phyloP scores from a whole-genome alignment of 2,888 invertebrate genomes.

The Lordiphosa fenestrarum region DNA sequence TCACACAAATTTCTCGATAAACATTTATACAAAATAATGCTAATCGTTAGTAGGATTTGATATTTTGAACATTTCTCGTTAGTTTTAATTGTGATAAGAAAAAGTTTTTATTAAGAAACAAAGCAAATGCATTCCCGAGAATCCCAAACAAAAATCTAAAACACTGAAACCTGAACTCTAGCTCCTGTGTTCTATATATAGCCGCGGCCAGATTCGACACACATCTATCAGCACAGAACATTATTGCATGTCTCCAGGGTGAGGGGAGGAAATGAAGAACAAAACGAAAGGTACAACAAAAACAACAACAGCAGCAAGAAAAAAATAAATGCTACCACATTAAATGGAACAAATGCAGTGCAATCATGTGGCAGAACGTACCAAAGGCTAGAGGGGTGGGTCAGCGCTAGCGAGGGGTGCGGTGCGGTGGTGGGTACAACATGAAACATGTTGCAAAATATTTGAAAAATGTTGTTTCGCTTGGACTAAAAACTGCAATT shows the following conservation, averaged over 20 bases:
- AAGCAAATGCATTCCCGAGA: too few relatives aligned
- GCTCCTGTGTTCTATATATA: conserved; percentile 8
- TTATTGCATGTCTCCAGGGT: conserved; percentile 38
- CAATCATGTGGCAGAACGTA: conserved; percentile 41
- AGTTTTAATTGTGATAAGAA: too few relatives aligned
- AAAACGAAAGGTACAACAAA: conserved; percentile 1
- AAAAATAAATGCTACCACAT: conserved; percentile 50
- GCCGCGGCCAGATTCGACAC: conserved; percentile 26
- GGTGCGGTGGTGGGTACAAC: conserved; percentile 37
- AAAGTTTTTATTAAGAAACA: too few relatives aligned
- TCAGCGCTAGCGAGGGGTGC: conserved; percentile 14
- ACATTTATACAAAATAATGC: too few relatives aligned
- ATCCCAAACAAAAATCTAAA: too few relatives aligned
- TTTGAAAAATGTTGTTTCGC: conserved; percentile 31
- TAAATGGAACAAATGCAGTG: conserved; percentile 60
- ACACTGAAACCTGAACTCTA: conserved; percentile 13
- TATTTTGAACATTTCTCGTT: too few relatives aligned
- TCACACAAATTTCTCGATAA: too few relatives aligned
- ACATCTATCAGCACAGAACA: conserved; percentile 26
- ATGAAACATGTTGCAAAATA: conserved; percentile 66
- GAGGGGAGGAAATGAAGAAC: conserved; percentile 27
- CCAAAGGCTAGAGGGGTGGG: conserved; percentile 18
- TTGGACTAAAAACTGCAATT: conserved; percentile 50
- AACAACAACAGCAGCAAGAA: background rate
- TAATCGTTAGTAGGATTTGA: too few relatives aligned